Evolutionary conservation across 2,113 vertebrate genomes (phyloP).

Genomic region (Strix uralensis): DNA sequence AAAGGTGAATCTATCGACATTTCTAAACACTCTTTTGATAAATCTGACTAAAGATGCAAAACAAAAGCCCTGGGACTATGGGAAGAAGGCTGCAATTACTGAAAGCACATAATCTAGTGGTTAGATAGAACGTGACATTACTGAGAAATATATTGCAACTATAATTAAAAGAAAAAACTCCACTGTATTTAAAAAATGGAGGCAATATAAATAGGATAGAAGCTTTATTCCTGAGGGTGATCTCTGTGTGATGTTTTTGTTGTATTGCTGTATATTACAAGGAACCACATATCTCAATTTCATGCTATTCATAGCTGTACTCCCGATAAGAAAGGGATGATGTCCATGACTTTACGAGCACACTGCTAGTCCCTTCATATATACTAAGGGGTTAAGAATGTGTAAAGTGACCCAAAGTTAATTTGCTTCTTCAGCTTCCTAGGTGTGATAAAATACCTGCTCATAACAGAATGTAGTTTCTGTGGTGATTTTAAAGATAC

Average conservation of each 20-base stretch:
- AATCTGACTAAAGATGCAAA: neutral
- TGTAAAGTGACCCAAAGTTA: neutral
- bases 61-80: neutral
- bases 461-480: neutral
- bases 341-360: accelerated
- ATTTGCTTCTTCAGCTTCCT: neutral
- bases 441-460: neutral
- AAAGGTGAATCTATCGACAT: neutral
- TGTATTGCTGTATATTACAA: neutral
- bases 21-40: neutral
- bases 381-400: neutral
- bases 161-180: neutral
- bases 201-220: neutral
- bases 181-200: neutral
- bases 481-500: neutral
- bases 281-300: neutral
- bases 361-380: neutral
- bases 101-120: neutral
- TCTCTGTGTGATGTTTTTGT: neutral
- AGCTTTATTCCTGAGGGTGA: neutral
- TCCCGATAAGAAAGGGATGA: neutral
- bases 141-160: neutral
- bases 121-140: neutral
- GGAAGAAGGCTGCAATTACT: neutral
- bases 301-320: too few species aligned